phyloP scores from a whole-genome alignment of 2,113 vertebrate species.

The Athene cunicularia region DNA sequence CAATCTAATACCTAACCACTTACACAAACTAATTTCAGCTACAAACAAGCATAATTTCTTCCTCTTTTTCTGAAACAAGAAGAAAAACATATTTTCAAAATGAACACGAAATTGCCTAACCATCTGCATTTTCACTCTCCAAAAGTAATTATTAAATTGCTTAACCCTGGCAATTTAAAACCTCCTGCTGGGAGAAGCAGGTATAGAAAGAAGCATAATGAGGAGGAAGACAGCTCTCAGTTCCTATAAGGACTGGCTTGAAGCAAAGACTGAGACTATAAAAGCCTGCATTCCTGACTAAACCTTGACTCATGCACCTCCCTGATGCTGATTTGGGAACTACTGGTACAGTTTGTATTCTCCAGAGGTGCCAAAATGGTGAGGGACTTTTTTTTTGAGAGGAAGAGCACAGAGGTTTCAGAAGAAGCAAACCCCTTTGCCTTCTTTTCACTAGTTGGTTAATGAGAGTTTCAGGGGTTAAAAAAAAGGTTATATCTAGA shows the following conservation, averaged over 20 bases:
- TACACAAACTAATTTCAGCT: slow-evolving; percentile 17
- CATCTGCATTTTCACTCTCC: neutral
- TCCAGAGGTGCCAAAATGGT: neutral
- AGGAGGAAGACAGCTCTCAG: neutral
- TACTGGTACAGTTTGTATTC: neutral
- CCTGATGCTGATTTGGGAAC: neutral
- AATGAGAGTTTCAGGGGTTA: neutral
- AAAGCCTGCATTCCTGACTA: neutral
- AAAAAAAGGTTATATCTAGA: neutral
- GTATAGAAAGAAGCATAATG: neutral
- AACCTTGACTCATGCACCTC: neutral
- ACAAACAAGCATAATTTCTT: slow-evolving; percentile 12
- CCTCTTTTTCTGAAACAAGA: slow-evolving; percentile 10
- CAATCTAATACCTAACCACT: slow-evolving; percentile 14
- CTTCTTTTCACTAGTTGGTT: neutral
- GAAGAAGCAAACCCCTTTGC: neutral
- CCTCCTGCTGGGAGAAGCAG: neutral
- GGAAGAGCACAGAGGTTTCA: too few relatives aligned
- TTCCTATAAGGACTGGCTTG: neutral
- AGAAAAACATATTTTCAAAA: slow-evolving; percentile 17
- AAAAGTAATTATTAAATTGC: slow-evolving; percentile 42
- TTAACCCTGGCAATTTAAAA: slow-evolving; percentile 11
- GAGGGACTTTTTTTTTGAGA: neutral
- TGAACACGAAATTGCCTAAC: neutral
- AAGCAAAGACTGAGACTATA: neutral